Base-by-base conservation (phyloP, 2,113 vertebrate species). In the Forbesichthys agassizii region DNA sequence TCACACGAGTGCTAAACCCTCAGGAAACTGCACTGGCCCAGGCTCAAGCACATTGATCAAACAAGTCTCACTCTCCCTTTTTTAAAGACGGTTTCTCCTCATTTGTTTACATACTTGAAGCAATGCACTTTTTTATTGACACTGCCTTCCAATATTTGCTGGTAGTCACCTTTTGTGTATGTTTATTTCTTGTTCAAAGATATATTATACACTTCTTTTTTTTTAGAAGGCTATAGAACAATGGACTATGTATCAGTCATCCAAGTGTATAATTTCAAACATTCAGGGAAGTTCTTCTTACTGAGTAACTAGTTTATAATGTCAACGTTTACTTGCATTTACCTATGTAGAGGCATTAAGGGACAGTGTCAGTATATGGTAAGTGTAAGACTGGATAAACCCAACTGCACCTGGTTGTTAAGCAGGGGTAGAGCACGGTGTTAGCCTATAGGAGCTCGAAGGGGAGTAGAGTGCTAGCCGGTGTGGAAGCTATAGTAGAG, bases 51-150 rank as follows among this genome's bases (percentile, higher is more conserved):
- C 83, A 84, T 71, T 64, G 73, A 88, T 62, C 27, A 27, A 27
- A 27, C 27, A 27, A 33, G 63, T 75, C 63, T 65, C 64, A 62
- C 55, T 62, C 64, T 72, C 59, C 76, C 78, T 80, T 85, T 87
- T 83, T 86, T 85, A 82, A 46, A 86, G 81, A 83, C 1, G 4
- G 12, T n/a, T n/a, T 18, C 81, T 18, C 14, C 54, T 20, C 57
- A 86, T 89, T 86, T 92, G 88, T 92, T 91, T 91, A 89, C 88
- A 91, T 90, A 91, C 91, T 92, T 91, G 90, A 92, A 91, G 85
- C 64, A 86, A 90, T 90, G 91, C 89, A 92, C 92, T 92, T 91
- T 69, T 74, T 48, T 0, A 78, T 89, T 79, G 65, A 48, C 54
- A 49, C 63, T 59, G 59, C 33, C 80, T 49, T 66, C 64, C 53